Evolutionary conservation across 2,888 invertebrate genomes (phyloP).

Genomic region (Tiphia femorata): DNA sequence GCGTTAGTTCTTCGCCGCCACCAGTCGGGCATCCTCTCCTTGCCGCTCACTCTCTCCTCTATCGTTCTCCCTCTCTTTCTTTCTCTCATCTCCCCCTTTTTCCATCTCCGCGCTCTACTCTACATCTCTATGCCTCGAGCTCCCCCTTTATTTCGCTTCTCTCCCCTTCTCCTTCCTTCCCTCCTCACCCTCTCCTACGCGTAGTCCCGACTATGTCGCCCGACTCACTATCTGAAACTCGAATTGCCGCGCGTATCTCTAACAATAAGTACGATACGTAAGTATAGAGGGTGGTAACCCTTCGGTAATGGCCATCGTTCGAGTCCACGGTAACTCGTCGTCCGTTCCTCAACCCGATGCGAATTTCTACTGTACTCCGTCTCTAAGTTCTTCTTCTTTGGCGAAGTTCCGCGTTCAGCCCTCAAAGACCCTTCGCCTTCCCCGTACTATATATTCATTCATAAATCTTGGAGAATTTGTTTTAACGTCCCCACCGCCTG

Average conservation of each 20-base stretch:
- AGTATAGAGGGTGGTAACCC: slow-evolving; percentile 18
- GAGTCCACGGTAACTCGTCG: slow-evolving; percentile 1
- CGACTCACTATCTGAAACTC: slow-evolving; percentile 31
- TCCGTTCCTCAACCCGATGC: neutral
- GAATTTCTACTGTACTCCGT: too few relatives aligned
- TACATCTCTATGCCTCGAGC: too few relatives aligned
- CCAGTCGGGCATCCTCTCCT: too few relatives aligned
- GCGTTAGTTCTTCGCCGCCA: too few relatives aligned
- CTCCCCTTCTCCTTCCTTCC: slow-evolving; percentile 2
- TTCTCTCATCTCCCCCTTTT: slow-evolving; percentile 1
- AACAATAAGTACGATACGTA: slow-evolving; percentile 24
- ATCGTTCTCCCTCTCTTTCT: neutral
- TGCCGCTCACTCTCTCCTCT: neutral
- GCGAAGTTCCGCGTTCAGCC: too few relatives aligned
- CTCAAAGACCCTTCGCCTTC: too few relatives aligned
- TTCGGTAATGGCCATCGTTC: slow-evolving; percentile 33
- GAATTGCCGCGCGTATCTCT: slow-evolving; percentile 39
- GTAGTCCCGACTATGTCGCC: slow-evolving; percentile 7
- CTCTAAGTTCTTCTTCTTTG: too few relatives aligned
- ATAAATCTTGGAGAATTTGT: too few relatives aligned
- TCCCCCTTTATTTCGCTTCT: too few relatives aligned
- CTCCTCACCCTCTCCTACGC: slow-evolving; percentile 1
- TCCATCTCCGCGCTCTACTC: too few relatives aligned
- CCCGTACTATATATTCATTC: too few relatives aligned
- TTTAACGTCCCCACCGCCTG: too few relatives aligned